phyloP scores from a whole-genome alignment of 1,140 invertebrate species.

The Bombus confusus region DNA sequence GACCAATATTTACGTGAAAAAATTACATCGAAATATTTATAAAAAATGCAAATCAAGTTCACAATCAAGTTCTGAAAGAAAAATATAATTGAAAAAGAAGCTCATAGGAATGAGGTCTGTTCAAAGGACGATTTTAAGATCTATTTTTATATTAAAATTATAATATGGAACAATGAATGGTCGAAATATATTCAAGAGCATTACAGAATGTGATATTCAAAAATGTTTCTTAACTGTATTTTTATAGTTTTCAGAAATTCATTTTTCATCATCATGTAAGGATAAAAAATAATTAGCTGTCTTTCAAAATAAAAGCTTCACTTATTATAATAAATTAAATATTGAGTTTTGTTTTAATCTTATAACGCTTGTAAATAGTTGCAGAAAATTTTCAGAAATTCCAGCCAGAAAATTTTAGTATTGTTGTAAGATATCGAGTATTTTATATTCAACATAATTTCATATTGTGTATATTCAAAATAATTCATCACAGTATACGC shows the following conservation, averaged over 20 bases:
- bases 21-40: constrained; percentile 5
- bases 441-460: constrained; percentile 8
- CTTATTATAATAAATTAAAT: neutral
- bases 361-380: neutral
- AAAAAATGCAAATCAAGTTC: neutral
- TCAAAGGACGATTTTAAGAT: neutral
- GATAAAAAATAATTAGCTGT: neutral
- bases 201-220: neutral
- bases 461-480: neutral
- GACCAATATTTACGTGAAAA: neutral
- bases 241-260: neutral
- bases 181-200: neutral
- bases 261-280: neutral
- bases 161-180: neutral
- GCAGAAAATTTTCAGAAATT: neutral
- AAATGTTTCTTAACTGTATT: neutral
- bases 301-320: neutral
- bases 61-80: neutral
- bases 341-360: neutral
- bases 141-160: neutral
- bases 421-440: constrained; percentile 5
- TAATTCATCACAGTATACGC: constrained; percentile 23
- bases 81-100: neutral
- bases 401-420: neutral
- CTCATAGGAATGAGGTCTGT: neutral